These are phyloP conservation scores for Caenorhabditis plicata DNA, from an alignment of 2,888 invertebrate species.

Conservation along the genomic window DNA sequence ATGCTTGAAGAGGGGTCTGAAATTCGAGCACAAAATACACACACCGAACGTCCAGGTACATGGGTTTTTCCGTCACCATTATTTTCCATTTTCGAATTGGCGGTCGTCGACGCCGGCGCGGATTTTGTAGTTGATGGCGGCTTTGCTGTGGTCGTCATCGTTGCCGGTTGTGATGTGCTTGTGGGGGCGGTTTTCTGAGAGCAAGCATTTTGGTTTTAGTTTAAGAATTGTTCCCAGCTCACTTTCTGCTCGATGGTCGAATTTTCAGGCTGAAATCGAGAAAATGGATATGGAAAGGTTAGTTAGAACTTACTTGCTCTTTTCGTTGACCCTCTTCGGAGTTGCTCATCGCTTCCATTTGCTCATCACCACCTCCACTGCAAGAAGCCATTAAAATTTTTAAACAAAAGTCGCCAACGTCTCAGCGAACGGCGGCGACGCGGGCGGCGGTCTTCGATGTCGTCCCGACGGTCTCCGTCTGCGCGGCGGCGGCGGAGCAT, in stretches of 20 bases:
- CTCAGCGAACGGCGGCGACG: conserved; percentile 12
- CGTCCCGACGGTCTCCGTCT: too few species aligned
- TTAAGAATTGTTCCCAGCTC: too few species aligned
- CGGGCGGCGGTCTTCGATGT: conserved; percentile 4
- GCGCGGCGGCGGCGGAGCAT: too few species aligned
- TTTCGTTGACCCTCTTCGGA: too few species aligned
- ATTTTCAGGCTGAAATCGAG: too few species aligned
- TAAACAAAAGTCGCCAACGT: background rate
- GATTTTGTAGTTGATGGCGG: background rate
- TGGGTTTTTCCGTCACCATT: conserved; percentile 8
- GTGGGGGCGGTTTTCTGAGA: too few species aligned
- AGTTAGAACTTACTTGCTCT: too few species aligned
- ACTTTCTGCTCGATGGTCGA: too few species aligned
- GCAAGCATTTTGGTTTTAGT: too few species aligned
- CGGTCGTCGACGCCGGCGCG: conserved; percentile 6
- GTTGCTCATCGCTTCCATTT: background rate
- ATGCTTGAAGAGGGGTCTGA: too few species aligned
- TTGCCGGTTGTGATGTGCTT: background rate
- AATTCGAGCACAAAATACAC: background rate
- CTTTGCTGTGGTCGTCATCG: conserved; percentile 6
- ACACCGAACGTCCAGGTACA: conserved; percentile 1
- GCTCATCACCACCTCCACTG: background rate
- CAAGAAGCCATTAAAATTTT: background rate
- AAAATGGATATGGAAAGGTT: too few species aligned
- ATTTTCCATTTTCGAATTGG: conserved; percentile 5